These are phyloP conservation scores for Heteractis magnifica DNA, from an alignment of 92 coral and sea anemone genomes.

Conservation along the genomic window DNA sequence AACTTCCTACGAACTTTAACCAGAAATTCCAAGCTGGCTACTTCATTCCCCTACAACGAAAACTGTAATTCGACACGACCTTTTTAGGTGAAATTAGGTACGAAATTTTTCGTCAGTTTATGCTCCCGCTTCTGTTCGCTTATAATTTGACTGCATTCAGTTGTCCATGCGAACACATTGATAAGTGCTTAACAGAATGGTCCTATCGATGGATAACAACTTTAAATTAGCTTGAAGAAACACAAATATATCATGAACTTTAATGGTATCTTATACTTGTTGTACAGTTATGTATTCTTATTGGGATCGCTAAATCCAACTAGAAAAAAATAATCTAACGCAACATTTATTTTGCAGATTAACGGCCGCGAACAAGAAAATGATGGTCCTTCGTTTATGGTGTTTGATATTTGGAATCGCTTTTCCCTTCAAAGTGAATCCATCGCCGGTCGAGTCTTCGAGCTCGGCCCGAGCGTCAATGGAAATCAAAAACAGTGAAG, in stretches of 20 bases:
- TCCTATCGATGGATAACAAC: neutral
- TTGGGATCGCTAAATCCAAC: neutral
- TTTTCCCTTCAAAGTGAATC: slow-evolving; percentile 39
- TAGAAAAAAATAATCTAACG: neutral
- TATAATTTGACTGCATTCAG: neutral
- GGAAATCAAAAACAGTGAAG: slow-evolving; percentile 38
- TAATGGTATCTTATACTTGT: too few relatives aligned
- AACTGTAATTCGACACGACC: neutral
- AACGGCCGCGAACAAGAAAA: slow-evolving; percentile 36
- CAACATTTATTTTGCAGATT: slow-evolving; percentile 39
- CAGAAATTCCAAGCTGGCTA: neutral
- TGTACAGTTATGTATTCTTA: too few relatives aligned
- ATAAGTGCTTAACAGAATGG: neutral
- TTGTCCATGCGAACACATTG: neutral
- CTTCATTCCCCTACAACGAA: neutral
- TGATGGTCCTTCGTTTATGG: slow-evolving; percentile 61
- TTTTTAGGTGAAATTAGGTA: neutral
- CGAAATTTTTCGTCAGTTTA: neutral
- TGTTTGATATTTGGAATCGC: slow-evolving; percentile 62
- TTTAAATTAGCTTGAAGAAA: too few relatives aligned
- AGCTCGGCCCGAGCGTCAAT: slow-evolving; percentile 4
- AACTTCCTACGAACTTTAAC: neutral
- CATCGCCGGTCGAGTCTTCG: slow-evolving; percentile 17
- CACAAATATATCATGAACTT: too few relatives aligned
- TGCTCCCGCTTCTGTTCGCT: neutral